Evolutionary conservation across 2,797 vertebrate species (phyloP).

Genomic region (Microctenopoma stevenorrisi): DNA sequence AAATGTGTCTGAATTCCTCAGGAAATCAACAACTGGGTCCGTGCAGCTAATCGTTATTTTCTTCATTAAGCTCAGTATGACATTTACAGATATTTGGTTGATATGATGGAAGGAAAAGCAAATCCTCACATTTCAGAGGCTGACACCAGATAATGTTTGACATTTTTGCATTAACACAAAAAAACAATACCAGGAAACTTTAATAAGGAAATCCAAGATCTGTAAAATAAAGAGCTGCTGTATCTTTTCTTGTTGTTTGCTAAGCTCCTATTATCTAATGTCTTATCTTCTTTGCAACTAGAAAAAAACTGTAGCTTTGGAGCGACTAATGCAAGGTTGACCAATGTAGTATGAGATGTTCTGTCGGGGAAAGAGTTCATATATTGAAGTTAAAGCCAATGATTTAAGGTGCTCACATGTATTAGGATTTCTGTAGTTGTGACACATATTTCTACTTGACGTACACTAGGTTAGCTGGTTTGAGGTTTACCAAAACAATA

Average conservation of each 20-base stretch:
- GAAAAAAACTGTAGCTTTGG: background rate
- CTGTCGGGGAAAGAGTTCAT: conserved; percentile 31
- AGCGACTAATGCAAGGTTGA: conserved; percentile 1
- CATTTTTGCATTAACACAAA: background rate
- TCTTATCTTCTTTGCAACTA: conserved; percentile 13
- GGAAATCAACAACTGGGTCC: no score
- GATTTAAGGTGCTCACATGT: conserved; percentile 53
- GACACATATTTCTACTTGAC: conserved; percentile 33
- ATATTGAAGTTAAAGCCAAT: conserved; percentile 1
- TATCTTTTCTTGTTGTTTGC: conserved; percentile 18
- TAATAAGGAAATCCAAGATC: background rate
- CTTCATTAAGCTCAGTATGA: background rate
- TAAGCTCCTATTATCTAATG: conserved; percentile 21
- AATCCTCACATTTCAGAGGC: background rate
- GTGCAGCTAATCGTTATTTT: background rate
- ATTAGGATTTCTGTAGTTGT: conserved; percentile 23
- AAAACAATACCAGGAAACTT: background rate
- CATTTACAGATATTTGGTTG: no score
- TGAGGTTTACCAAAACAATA: conserved; percentile 36
- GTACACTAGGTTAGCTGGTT: conserved; percentile 39
- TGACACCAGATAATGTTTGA: no score
- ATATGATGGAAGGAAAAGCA: background rate
- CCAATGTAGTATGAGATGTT: background rate
- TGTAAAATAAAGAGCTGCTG: background rate
- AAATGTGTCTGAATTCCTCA: background rate